phyloP scores from a whole-genome alignment of 37 sponge, comb jelly and placozoan genomes.

The Aphrocallistes beatrix region DNA sequence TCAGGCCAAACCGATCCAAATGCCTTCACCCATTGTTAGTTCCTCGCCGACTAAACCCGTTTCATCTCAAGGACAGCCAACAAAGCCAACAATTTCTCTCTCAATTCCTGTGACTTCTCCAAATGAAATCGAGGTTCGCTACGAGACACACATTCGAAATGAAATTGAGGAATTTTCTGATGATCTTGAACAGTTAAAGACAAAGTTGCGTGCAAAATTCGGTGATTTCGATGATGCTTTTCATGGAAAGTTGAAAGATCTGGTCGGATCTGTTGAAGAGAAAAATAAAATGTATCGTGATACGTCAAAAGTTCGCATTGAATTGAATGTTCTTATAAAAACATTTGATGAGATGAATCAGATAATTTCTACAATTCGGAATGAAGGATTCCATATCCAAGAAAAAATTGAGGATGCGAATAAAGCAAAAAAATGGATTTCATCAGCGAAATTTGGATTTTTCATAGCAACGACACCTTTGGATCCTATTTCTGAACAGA shows the following conservation, averaged over 20 bases:
- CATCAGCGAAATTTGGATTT: background rate
- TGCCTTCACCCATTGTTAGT: too few relatives aligned
- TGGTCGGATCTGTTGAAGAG: background rate
- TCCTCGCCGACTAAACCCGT: too few relatives aligned
- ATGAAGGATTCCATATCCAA: constrained; percentile 12
- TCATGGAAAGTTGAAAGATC: background rate
- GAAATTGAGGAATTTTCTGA: background rate
- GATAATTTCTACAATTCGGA: background rate
- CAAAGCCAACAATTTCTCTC: background rate
- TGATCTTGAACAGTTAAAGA: background rate
- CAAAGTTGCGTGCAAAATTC: background rate
- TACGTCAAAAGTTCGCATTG: background rate
- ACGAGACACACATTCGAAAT: background rate
- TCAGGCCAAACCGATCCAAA: too few relatives aligned
- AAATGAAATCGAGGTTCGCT: background rate
- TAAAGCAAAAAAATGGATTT: constrained; percentile 12
- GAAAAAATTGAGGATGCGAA: background rate
- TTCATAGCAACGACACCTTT: background rate
- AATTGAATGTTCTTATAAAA: background rate
- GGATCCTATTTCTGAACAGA: background rate
- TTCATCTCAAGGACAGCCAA: too few relatives aligned
- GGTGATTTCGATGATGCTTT: background rate
- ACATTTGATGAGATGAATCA: background rate
- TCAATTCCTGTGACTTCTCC: background rate
- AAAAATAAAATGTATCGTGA: background rate